Base-by-base conservation (phyloP, 2,888 invertebrate species). In the Eilema sororculum region DNA sequence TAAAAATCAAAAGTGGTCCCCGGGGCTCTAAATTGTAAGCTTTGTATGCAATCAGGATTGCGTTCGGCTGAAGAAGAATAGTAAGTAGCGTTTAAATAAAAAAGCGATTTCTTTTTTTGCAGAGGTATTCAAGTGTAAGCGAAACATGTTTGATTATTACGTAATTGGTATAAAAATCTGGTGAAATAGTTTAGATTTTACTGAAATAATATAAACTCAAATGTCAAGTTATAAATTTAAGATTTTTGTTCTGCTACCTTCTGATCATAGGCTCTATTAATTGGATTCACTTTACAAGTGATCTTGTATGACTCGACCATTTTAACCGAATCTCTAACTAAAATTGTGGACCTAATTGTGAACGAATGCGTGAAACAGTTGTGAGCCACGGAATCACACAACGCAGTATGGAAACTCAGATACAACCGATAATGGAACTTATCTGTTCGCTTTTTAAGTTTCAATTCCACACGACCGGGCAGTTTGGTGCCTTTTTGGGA, bases 241-340 rank as follows among this genome's bases (percentile, higher is more conserved):
- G 71, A 52, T 60, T 81, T 80, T 10, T 75, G 73, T 20, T 76
- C 76, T 22, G 74, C 68, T 20, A 65, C 28, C 33, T 74, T 77
- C n/a, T 37, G 58, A 3, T 80, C 78, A 9, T 20, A 20, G 20
- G 75, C 66, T 69, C 87, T 85, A 66, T 92, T 93, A 0, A 93
- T 88, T 0, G 95, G 95, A 64, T 95, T 95, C n/a, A 95, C 93
- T 82, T 93, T 94, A 75, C 95, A 95, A 8, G 95, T 95, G 22
- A 95, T 95, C 71, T 94, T 95, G 78, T 95, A 95, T 0, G 95
- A 95, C 68, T 95, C 95, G 0, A 94, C 86, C 90, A 92, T 89
- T 79, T 95, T 95, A 2, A 95, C 95, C 0, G 94, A 93, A 63
- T 94, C 95, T 8, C 95, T 84, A 12, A 95, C 93, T 69, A 95